Evolutionary conservation across 2,888 invertebrate species (phyloP).

Genomic region (Incurvaria masculella): DNA sequence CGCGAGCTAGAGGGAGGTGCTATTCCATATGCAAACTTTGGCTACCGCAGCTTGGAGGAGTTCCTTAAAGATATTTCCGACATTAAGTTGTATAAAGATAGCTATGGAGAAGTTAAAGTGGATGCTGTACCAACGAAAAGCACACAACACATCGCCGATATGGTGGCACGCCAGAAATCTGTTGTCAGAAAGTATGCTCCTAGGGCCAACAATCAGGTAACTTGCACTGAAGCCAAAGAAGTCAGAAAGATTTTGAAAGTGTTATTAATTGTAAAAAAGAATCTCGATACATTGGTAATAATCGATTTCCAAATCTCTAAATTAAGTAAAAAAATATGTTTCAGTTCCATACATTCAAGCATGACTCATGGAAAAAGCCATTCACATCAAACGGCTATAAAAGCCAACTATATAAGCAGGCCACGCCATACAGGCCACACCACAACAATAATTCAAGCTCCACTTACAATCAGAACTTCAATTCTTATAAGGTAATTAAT

Average conservation of each 20-base stretch:
- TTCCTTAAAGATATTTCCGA: conserved; percentile 58
- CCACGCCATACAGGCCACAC: conserved; percentile 5
- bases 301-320: no score
- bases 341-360: no score
- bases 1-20: conserved; percentile 58
- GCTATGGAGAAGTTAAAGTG: conserved; percentile 52
- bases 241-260: no score
- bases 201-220: conserved; percentile 34
- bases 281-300: no score
- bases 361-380: no score
- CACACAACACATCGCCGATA: conserved; percentile 57
- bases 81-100: conserved; percentile 47
- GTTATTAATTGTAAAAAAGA: no score
- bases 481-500: no score
- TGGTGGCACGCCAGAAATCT: conserved; percentile 46
- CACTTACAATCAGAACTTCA: conserved; percentile 6
- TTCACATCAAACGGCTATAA: no score
- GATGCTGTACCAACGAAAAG: conserved; percentile 57
- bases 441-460: conserved; percentile 6
- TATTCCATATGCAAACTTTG: conserved; percentile 61
- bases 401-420: background rate
- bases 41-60: conserved; percentile 56
- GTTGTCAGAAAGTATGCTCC: conserved; percentile 33
- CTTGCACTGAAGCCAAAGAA: no score
- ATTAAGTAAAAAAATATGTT: no score